Evolutionary conservation across 2,888 invertebrate species (phyloP), one percentile per base, ranked within the genome.

Genomic region (Scaptomyza flava): DNA sequence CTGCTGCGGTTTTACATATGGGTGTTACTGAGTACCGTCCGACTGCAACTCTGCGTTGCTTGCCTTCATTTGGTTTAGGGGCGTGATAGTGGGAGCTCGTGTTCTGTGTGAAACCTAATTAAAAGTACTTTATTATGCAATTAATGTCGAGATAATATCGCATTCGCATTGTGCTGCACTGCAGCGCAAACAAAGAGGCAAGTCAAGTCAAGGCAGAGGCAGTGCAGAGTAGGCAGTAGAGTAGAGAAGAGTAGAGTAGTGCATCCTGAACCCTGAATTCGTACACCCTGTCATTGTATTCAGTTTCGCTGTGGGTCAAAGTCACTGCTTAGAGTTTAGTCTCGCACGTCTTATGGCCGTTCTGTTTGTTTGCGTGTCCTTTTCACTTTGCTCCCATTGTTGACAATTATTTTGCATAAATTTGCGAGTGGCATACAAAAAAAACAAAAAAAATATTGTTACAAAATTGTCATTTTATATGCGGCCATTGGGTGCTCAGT

Each of bases 41-140:
- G n/a, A 34, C 20, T 34, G 48, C 20, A 11, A 66, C 23, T 23
- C 23, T 23, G 23, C 23, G 23, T 23, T 4, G 23, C 23, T 23
- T 23, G 4, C 23, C 23, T 23, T 23, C 23, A 23, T 1, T 23
- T 23, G 2, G 54, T 47, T 50, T 56, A 20, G 54, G 42, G 34
- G 34, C 62, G 20, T 34, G 34, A 47, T n/a, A 53, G 65, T 53
- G 53, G 34, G 52, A 34, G 41, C 50, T 38, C 30, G 34, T 23
- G 58, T 42, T 68, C 65, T 68, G 47, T 68, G 63, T 38, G 38
- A 82, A 82, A 84, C 82, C 85, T 87, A 85, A 84, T 84, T 84
- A 84, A 84, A 84, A 85, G 82, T 77, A 82, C 84, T 87, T 84
- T 87, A 84, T 84, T 84, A 84, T 84, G 87, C 84, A 84, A 87